These are phyloP conservation scores for Sciurus vulgaris DNA, from an alignment of 2,797 vertebrate species.

Conservation along the genomic window DNA sequence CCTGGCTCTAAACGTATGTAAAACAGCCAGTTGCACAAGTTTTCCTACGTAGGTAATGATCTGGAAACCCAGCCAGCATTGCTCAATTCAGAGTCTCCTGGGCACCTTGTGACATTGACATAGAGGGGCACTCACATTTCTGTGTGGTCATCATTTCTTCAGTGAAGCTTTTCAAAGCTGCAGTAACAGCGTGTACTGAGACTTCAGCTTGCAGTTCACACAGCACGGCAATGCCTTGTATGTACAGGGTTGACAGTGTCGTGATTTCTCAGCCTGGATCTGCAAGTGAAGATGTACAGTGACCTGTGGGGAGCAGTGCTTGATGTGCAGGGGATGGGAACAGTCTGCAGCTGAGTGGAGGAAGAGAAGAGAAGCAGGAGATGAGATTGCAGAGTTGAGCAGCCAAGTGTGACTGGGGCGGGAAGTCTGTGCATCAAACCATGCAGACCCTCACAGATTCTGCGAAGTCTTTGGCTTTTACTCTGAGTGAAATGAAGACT, in stretches of 20 bases:
- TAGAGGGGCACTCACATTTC: background rate
- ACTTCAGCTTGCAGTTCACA: background rate
- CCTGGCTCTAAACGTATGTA: background rate
- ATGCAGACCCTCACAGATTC: background rate
- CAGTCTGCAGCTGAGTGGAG: background rate
- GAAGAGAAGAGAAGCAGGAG: background rate
- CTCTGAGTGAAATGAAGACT: background rate
- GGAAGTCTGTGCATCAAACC: fast-evolving
- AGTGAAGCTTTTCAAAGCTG: background rate
- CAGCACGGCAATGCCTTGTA: background rate
- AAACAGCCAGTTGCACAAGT: background rate
- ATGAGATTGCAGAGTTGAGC: background rate
- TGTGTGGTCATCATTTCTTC: background rate
- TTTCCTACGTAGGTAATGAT: background rate
- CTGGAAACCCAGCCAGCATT: background rate
- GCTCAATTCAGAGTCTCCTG: background rate
- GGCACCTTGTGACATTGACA: background rate
- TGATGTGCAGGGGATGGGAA: background rate
- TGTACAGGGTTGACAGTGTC: too few relatives aligned
- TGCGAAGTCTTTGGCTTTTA: constrained; percentile 19
- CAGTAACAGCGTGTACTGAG: background rate
- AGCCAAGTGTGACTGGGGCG: fast-evolving
- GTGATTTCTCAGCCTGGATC: constrained; percentile 17
- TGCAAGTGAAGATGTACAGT: background rate
- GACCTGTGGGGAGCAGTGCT: too few relatives aligned